Evolutionary conservation across 1,140 invertebrate genomes (phyloP), one percentile per base, ranked within the genome.

Genomic region (Caenorhabditis brenneri): DNA sequence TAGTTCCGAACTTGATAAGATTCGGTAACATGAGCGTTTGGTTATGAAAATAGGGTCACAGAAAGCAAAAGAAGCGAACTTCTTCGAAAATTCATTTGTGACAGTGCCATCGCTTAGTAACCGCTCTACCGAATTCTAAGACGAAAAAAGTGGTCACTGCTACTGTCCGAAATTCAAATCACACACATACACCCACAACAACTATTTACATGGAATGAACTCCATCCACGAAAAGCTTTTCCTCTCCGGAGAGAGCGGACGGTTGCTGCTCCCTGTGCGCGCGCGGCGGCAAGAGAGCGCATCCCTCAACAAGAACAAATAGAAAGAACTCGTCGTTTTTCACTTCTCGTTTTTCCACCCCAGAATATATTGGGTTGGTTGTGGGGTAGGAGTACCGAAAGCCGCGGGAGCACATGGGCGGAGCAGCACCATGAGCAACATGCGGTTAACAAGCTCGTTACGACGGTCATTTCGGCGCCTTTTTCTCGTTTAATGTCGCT

Each of bases 401-500:
- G 49, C 12, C 12, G 19, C n/a, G 6, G 24, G 65, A 74, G 36
- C 3, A 65, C 1, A 36, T 0, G 15, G 33, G 36, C 36, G 46
- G 65, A 24, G 24, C 22, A 27, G n/a, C 51, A 55, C n/a, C n/a
- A n/a, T 24, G 58, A 74, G 36, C 22, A 74, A 74, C 65, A 74
- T 74, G 65, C 65, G 65, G 65, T 74, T 74, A 74, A 74, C 65
- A 74, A 42, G 36, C 65, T 74, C 36, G 36, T 74, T 74, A 74
- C 36, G 36, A 74, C 65, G 65, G 65, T 74, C 65, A 74, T 74
- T 74, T 74, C 65, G 65, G 65, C 58, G 58, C 16, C 58, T 58
- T 58, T 16, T 16, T 16, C 55, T 33, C 58, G 53, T 65, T 65
- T 65, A 51, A 51, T 65, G 58, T n/a, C n/a, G n/a, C n/a, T n/a